Evolutionary conservation across 2,888 invertebrate genomes (phyloP).

Genomic region (Odontocolon sp.): DNA sequence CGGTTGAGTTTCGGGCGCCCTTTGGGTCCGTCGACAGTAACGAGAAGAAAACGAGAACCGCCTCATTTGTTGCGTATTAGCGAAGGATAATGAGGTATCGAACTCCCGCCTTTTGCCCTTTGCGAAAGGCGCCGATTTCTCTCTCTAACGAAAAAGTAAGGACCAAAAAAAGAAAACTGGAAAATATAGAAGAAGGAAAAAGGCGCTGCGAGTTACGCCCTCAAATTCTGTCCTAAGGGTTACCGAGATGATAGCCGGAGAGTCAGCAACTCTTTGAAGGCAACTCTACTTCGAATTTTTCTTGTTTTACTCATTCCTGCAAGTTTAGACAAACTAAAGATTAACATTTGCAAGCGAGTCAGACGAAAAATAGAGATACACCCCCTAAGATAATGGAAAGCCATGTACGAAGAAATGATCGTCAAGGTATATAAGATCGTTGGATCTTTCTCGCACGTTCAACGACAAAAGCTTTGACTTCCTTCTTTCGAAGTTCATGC

Average conservation of each 20-base stretch:
- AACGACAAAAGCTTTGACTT: not conserved
- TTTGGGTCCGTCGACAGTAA: conserved; percentile 15
- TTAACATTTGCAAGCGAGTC: not conserved
- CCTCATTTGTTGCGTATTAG: conserved; percentile 75
- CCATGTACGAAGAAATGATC: not conserved
- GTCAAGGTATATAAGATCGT: too few relatives aligned
- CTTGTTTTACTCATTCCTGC: not conserved
- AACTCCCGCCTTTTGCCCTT: conserved; percentile 66
- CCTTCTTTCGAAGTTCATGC: not conserved
- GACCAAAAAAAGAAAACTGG: conserved; percentile 27
- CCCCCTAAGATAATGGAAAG: conserved; percentile 6
- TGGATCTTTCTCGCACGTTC: too few relatives aligned
- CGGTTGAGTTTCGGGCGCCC: not conserved
- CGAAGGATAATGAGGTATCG: conserved; percentile 74
- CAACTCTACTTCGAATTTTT: not conserved
- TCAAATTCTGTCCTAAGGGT: conserved; percentile 15
- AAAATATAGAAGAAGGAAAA: conserved; percentile 42
- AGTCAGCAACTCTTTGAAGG: not conserved
- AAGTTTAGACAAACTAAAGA: not conserved
- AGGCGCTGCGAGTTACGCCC: conserved; percentile 38
- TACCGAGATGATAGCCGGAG: not conserved
- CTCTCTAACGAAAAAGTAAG: not conserved
- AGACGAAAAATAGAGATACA: not conserved
- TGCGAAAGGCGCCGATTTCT: conserved; percentile 51
- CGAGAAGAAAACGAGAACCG: conserved; percentile 53